These are phyloP conservation scores for Melipona beecheii DNA, from an alignment of 2,888 invertebrate species.

Conservation along the genomic window DNA sequence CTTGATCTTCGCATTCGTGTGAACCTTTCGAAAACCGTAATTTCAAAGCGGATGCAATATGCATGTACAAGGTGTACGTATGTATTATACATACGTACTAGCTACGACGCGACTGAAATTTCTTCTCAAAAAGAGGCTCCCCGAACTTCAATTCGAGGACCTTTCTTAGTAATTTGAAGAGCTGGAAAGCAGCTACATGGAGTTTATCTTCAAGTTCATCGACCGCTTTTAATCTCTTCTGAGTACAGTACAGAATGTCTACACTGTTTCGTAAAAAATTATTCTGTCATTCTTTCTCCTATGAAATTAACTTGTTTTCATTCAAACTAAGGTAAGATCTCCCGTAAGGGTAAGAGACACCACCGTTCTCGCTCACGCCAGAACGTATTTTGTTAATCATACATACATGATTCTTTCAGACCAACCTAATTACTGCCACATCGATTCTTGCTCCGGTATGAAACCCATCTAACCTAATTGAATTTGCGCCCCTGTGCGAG, in stretches of 20 bases:
- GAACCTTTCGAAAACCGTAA: neutral
- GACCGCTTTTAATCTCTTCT: conserved; percentile 19
- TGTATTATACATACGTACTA: neutral
- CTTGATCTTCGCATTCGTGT: neutral
- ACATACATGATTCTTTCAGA: neutral
- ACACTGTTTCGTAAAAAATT: neutral
- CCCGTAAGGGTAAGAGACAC: neutral
- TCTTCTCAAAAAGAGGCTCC: neutral
- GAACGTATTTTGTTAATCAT: neutral
- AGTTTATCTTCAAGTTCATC: conserved; percentile 8
- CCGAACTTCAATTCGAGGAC: neutral
- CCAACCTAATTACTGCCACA: neutral
- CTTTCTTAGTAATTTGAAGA: neutral
- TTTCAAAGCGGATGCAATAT: neutral
- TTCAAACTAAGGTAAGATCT: neutral
- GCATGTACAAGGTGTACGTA: neutral
- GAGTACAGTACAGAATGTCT: neutral
- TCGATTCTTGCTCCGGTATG: neutral
- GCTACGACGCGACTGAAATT: neutral
- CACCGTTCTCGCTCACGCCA: neutral
- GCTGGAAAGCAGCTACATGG: neutral
- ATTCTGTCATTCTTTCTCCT: neutral
- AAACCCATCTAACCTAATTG: conserved; percentile 6
- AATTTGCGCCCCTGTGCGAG: neutral
- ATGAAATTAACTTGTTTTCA: neutral